Conservation (phyloP, 2,888 invertebrate species). For the Nomada lathburiana region DNA sequence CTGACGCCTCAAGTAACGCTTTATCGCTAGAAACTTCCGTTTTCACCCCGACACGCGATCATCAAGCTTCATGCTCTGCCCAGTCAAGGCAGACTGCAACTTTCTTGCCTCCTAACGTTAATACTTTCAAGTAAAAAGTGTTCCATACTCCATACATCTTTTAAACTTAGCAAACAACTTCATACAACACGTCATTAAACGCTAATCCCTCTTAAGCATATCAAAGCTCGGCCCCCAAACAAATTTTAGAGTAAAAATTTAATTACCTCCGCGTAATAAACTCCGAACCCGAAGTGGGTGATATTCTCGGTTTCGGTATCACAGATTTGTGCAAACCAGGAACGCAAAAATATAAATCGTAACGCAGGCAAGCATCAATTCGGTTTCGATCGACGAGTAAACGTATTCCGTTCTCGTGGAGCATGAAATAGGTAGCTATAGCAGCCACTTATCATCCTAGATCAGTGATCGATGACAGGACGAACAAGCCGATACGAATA, state of each 20-base stretch:
- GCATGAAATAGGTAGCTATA: no score
- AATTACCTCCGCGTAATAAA: neutral
- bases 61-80: constrained; percentile 2
- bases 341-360: no score
- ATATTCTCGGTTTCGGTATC: no score
- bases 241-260: no score
- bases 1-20: constrained; percentile 46
- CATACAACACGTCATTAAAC: neutral
- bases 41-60: constrained; percentile 51
- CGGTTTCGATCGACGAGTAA: neutral
- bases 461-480: constrained; percentile 2
- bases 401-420: neutral
- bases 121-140: neutral
- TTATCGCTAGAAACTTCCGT: constrained; percentile 59
- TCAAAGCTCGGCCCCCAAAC: no score
- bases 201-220: no score
- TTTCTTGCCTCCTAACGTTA: neutral
- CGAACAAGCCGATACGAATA: neutral
- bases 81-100: neutral
- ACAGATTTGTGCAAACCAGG: no score
- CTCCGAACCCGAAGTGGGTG: no score
- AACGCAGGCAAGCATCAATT: neutral
- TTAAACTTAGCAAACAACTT: neutral
- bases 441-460: neutral
- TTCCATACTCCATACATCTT: neutral